Conservation (phyloP, 2,113 vertebrate species). For the Ascaphus truei region DNA sequence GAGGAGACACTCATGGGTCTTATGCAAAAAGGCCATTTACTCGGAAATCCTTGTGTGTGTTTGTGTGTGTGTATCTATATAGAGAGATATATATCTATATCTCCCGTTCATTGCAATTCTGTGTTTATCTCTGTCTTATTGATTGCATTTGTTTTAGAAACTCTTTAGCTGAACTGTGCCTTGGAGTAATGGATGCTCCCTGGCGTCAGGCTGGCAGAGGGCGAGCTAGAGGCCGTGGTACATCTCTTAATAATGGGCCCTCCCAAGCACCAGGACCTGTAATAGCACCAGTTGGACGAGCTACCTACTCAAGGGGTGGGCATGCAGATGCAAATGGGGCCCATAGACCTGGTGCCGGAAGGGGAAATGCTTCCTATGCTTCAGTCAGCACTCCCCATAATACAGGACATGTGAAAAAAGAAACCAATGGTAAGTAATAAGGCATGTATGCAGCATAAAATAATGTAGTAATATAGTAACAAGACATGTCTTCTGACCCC, state of each 20-base stretch:
- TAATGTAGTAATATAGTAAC: too few relatives aligned
- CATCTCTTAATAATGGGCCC: slow-evolving; percentile 15
- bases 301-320: not conserved
- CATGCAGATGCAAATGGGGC: not conserved
- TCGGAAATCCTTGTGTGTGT: too few relatives aligned
- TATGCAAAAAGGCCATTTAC: too few relatives aligned
- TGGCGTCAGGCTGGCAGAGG: slow-evolving; percentile 80
- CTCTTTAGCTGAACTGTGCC: too few relatives aligned
- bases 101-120: too few relatives aligned
- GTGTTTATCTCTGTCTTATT: too few relatives aligned
- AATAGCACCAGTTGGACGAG: slow-evolving; percentile 35
- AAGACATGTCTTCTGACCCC: too few relatives aligned
- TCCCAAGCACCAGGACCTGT: not conserved
- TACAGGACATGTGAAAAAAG: not conserved
- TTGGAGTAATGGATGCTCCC: slow-evolving; percentile 71
- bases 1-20: too few relatives aligned
- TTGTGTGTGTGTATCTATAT: too few relatives aligned
- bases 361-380: not conserved
- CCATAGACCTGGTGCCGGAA: not conserved
- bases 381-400: not conserved
- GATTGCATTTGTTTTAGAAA: too few relatives aligned
- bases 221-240: slow-evolving; percentile 59
- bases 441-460: too few relatives aligned
- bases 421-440: not conserved
- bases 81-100: too few relatives aligned